phyloP scores from a whole-genome alignment of 2,888 invertebrate species.

The Spatulosminthurus flaviceps region DNA sequence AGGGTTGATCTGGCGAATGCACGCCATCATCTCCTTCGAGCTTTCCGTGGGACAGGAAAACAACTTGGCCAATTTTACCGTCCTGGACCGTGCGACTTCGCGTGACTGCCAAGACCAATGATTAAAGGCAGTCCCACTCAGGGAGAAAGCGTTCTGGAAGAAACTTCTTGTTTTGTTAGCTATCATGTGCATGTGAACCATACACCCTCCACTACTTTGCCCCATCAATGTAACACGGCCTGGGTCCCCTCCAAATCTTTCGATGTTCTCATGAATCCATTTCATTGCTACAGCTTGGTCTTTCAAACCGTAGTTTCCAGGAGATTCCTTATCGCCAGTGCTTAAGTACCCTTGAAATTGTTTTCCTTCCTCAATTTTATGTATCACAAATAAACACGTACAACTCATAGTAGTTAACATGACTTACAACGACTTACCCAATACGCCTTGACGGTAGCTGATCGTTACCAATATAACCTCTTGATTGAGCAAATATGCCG shows the following conservation, averaged over 20 bases:
- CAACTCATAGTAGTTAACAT: too few species aligned
- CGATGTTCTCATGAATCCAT: slow-evolving; percentile 48
- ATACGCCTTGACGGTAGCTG: slow-evolving; percentile 54
- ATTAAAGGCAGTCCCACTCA: slow-evolving; percentile 55
- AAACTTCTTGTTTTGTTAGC: slow-evolving; percentile 23
- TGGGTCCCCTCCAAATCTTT: slow-evolving; percentile 41
- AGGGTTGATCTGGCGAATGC: slow-evolving; percentile 51
- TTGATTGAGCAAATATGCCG: slow-evolving; percentile 53
- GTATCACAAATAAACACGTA: too few species aligned
- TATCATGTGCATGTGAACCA: slow-evolving; percentile 48
- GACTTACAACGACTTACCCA: slow-evolving; percentile 45
- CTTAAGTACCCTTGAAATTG: slow-evolving; percentile 53
- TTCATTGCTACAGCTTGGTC: slow-evolving; percentile 45
- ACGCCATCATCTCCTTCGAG: slow-evolving; percentile 47
- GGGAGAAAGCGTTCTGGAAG: slow-evolving; percentile 49
- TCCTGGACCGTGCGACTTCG: slow-evolving; percentile 47
- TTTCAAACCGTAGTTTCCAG: slow-evolving; percentile 50
- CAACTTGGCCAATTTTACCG: slow-evolving; percentile 48
- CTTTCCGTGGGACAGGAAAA: slow-evolving; percentile 51
- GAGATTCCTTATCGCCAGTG: slow-evolving; percentile 51
- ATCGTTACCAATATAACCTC: slow-evolving; percentile 57
- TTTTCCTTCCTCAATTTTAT: too few species aligned
- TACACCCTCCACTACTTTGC: slow-evolving; percentile 38
- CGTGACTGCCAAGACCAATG: slow-evolving; percentile 52
- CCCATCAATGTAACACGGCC: slow-evolving; percentile 45